Base-by-base conservation (phyloP, 2,113 vertebrate genomes). In the Puma concolor region DNA sequence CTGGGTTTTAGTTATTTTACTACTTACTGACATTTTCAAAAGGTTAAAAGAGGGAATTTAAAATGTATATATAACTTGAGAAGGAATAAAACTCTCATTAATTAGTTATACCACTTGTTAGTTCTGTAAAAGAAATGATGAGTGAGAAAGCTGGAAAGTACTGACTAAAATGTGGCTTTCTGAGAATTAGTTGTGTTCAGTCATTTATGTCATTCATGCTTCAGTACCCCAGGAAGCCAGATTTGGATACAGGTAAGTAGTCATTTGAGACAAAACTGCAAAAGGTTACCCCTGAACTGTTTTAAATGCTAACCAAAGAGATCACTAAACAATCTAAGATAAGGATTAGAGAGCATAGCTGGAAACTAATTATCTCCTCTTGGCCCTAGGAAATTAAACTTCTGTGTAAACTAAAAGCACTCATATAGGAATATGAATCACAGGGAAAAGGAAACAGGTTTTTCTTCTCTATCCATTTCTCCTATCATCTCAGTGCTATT, bases 161-260 rank as follows among this genome's bases (percentile, higher is more conserved):
- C 60, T 98, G 96, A 95, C 80, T 96, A 91, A 98, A 97, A 97
- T 67, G 50, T 95, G 85, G 74, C 94, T 97, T 98, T 97, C 97
- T 96, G 74, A 98, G 95, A 98, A 98, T 97, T 93, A 98, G 96
- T 72, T 66, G 66, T 91, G 79, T 88, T 94, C 48, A 94, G 95
- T 94, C 54, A 93, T 94, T 90, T 91, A 64, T 66, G 48, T 31
- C 54, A 17, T 95, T 96, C 69, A 97, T 36, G 79, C 93, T 81
- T 81, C 88, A 97, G 64, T 96, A 80, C 44, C 31, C 50, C 41
- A 95, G 69, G 80, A 97, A 93, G 85, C 74, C 93, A 94, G 88
- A 95, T 95, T 96, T 97, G 95, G 92, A 94, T 52, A 95, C 41
- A 94, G 71, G 95, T 88, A 97, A 95, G 79, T 85, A 98, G 91